A percentile compares a stretch with the other conserved stretches of the same genome.
phyloP scores from a whole-genome alignment of 2,888 invertebrate genomes.

The Plebejus melissa region DNA sequence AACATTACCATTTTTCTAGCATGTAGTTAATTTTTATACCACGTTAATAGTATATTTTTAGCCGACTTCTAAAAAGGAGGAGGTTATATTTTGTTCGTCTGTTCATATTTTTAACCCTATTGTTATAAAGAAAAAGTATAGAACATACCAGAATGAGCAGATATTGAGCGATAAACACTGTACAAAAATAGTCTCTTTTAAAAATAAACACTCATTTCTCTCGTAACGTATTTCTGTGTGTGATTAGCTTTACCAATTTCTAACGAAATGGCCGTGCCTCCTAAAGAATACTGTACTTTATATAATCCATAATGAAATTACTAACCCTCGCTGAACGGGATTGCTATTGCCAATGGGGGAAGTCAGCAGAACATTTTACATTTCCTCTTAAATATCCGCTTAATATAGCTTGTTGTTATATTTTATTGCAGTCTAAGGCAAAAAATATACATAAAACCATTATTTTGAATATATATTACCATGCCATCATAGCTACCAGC shows the following conservation, averaged over 20 bases:
- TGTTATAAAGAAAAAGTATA: background rate
- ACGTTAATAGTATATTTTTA: background rate
- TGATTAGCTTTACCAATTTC: constrained; percentile 19
- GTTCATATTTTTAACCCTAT: background rate
- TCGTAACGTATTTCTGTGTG: background rate
- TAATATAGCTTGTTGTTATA: background rate
- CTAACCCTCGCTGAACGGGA: constrained; percentile 29
- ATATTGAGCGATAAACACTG: background rate
- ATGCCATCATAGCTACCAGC: background rate
- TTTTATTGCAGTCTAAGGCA: background rate
- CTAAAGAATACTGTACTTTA: constrained; percentile 12
- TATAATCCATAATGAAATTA: constrained; percentile 28
- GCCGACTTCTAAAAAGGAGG: no score
- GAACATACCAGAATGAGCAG: background rate
- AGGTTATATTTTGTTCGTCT: no score
- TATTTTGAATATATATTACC: background rate
- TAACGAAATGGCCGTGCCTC: constrained; percentile 10
- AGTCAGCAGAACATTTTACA: constrained; percentile 19
- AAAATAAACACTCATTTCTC: background rate
- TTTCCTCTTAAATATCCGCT: constrained; percentile 18
- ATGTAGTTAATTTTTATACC: no score
- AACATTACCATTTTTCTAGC: background rate
- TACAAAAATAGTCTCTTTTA: background rate
- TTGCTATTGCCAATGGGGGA: constrained; percentile 24
- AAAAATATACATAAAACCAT: background rate